Percentiles rank a stretch among this genome's conserved stretches.
phyloP scores from a whole-genome alignment of 2,888 invertebrate genomes.

The Prosapia bicincta region DNA sequence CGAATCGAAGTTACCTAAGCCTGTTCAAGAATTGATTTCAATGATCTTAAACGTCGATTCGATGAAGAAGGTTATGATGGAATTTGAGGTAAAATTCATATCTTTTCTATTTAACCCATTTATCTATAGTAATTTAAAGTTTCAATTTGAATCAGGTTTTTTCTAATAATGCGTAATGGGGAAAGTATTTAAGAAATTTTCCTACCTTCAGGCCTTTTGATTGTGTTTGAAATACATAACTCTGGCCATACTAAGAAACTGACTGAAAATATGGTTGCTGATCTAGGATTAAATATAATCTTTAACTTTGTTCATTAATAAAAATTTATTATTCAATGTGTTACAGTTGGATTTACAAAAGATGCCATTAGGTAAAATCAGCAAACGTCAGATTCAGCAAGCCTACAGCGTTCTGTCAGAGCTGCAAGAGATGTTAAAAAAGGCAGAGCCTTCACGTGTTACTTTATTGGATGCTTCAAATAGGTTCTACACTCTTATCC shows the following conservation, averaged over 20 bases:
- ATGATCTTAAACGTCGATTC: constrained; percentile 86
- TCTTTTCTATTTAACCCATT: no score
- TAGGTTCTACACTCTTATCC: constrained; percentile 91
- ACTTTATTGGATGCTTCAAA: constrained; percentile 84
- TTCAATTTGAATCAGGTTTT: no score
- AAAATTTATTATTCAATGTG: not conserved
- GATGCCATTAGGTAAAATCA: constrained; percentile 97
- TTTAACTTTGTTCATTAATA: not conserved
- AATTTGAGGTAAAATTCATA: constrained; percentile 93
- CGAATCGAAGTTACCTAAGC: constrained; percentile 64
- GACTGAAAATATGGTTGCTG: no score
- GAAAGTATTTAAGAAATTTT: no score
- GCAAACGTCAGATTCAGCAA: constrained; percentile 80
- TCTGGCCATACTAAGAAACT: no score
- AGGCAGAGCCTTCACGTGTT: constrained; percentile 37
- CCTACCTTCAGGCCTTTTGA: no score
- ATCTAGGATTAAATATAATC: not conserved
- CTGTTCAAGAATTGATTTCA: constrained; percentile 79
- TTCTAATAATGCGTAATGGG: no score
- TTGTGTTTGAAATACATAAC: no score
- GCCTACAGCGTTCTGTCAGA: constrained; percentile 81
- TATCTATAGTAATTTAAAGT: no score
- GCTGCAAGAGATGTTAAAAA: constrained; percentile 51
- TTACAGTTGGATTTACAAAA: constrained; percentile 83
- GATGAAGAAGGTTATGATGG: constrained; percentile 91